phyloP scores from a whole-genome alignment of 2,888 invertebrate species.

The Notocelia uddmanniana region DNA sequence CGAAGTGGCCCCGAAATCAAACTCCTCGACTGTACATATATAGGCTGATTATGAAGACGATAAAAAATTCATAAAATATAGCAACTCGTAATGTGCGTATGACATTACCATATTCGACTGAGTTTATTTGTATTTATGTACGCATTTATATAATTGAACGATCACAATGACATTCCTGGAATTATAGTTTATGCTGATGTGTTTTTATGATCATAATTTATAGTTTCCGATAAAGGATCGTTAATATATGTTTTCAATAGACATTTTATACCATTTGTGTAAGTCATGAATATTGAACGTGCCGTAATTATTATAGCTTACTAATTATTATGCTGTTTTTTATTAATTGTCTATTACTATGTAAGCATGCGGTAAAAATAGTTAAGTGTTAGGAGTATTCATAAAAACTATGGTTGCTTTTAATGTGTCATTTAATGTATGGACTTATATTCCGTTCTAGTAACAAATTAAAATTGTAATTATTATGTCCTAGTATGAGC shows the following conservation, averaged over 20 bases:
- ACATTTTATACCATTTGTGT: slow-evolving; percentile 28
- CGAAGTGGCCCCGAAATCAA: no score
- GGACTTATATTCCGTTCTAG: no score
- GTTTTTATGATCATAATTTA: slow-evolving; percentile 26
- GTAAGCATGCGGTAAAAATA: neutral
- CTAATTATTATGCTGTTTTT: slow-evolving; percentile 15
- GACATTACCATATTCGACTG: slow-evolving; percentile 1
- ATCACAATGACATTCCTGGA: slow-evolving; percentile 24
- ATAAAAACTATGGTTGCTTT: no score
- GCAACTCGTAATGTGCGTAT: neutral
- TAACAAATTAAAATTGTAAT: no score
- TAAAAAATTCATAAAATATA: no score
- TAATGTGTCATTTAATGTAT: no score
- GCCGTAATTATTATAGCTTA: slow-evolving; percentile 22
- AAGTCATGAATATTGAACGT: slow-evolving; percentile 30
- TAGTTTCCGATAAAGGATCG: slow-evolving; percentile 10
- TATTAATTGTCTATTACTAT: neutral
- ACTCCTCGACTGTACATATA: no score
- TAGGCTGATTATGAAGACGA: no score
- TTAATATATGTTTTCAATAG: slow-evolving; percentile 24
- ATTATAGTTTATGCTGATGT: slow-evolving; percentile 2
- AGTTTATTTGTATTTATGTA: slow-evolving; percentile 12
- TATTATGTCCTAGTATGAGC: no score
- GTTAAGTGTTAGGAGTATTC: no score
- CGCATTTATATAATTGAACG: slow-evolving; percentile 25